A percentile compares a stretch with the other conserved stretches of the same genome.
These are phyloP conservation scores for Delphinapterus leucas DNA, from an alignment of 2,113 vertebrate genomes.

Conservation along the genomic window DNA sequence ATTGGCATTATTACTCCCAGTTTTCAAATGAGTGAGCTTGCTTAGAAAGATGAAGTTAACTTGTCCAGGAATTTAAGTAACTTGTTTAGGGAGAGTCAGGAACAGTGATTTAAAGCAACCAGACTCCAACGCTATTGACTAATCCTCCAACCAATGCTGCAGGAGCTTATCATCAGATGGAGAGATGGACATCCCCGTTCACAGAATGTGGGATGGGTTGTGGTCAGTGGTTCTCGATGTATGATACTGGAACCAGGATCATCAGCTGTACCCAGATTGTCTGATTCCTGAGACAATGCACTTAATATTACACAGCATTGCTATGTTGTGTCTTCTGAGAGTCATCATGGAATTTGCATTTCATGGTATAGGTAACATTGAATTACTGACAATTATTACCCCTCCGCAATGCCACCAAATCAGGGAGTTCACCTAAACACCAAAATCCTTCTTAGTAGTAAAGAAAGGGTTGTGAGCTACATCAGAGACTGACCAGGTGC, in stretches of 20 bases:
- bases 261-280: neutral
- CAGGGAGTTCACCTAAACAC: neutral
- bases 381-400: neutral
- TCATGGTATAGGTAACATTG: neutral
- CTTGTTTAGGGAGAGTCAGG: neutral
- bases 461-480: neutral
- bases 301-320: neutral
- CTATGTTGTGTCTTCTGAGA: neutral
- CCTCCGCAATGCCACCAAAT: neutral
- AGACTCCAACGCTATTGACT: neutral
- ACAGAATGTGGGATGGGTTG: neutral
- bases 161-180: neutral
- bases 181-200: accelerated
- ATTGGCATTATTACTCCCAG: neutral
- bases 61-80: neutral
- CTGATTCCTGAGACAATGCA: neutral
- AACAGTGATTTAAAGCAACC: neutral
- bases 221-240: neutral
- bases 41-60: neutral
- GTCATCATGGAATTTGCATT: neutral
- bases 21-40: neutral
- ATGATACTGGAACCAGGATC: no score
- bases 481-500: neutral
- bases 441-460: neutral
- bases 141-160: accelerated